Conservation (phyloP, 2,797 vertebrate species). For the Myiotriccus ornatus region DNA sequence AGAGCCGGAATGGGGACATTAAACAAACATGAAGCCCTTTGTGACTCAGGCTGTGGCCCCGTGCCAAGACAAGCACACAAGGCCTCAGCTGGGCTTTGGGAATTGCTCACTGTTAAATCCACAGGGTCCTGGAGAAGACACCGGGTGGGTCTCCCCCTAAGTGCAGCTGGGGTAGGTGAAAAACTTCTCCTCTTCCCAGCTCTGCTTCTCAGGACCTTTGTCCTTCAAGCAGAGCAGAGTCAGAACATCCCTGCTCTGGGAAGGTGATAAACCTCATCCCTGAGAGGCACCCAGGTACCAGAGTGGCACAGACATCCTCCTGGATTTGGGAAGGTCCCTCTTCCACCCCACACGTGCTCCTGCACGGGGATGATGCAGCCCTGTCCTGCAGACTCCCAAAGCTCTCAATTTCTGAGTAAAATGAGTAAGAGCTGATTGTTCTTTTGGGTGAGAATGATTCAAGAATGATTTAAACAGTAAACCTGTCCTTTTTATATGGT, state of each 20-base stretch:
- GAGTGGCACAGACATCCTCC: not conserved
- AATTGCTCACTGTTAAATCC: not conserved
- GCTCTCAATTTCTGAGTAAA: not conserved
- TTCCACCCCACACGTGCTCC: fast-evolving
- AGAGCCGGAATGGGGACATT: not conserved
- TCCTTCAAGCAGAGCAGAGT: not conserved
- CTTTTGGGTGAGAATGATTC: not conserved
- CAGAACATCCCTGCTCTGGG: not conserved
- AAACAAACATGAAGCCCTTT: not conserved
- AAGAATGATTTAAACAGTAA: constrained; percentile 6
- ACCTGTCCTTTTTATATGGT: not conserved
- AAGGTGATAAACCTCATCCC: not conserved
- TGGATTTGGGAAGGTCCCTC: not conserved
- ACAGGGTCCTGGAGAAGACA: not conserved
- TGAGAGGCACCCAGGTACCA: fast-evolving
- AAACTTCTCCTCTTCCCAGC: not conserved
- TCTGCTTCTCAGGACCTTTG: not conserved
- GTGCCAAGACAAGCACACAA: not conserved
- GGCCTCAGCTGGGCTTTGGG: not conserved
- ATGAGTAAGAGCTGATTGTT: not conserved
- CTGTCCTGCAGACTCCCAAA: not conserved
- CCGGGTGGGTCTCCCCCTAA: fast-evolving
- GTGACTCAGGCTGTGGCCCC: not conserved
- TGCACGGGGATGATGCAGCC: fast-evolving
- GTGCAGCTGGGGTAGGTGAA: not conserved